Conservation (phyloP, 2,888 invertebrate genomes). For the Osedax frankpressi region DNA sequence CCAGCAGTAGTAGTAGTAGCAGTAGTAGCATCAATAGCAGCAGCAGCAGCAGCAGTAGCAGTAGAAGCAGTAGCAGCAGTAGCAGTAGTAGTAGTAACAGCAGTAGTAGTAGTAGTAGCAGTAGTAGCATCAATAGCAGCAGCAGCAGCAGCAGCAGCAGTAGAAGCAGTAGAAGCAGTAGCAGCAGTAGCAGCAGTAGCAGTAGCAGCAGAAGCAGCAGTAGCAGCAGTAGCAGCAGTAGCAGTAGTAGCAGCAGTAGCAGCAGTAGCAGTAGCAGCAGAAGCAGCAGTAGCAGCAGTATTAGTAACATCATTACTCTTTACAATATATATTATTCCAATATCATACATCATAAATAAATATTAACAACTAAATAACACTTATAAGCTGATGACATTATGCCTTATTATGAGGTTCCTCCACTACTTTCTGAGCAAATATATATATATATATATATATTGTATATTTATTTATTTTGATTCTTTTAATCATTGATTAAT, state of each 20-base stretch:
- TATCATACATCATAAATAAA: no score
- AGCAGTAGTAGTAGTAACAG: neutral
- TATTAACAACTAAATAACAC: no score
- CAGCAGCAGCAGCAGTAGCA: neutral
- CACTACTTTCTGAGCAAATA: no score
- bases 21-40: neutral
- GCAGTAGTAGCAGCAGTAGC: neutral
- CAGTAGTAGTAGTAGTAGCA: neutral
- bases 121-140: neutral
- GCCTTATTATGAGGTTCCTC: no score
- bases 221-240: neutral
- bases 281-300: neutral
- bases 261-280: neutral
- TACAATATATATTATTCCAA: no score
- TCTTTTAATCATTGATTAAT: no score
- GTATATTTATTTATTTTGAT: no score
- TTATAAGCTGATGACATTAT: no score
- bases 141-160: neutral
- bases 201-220: neutral
- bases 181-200: neutral
- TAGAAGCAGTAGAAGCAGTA: neutral
- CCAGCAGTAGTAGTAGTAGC: neutral
- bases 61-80: neutral
- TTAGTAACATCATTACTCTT: neutral
- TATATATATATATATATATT: no score